Evolutionary conservation across 2,797 vertebrate species (phyloP).

Genomic region (Lophotriccus pileatus): DNA sequence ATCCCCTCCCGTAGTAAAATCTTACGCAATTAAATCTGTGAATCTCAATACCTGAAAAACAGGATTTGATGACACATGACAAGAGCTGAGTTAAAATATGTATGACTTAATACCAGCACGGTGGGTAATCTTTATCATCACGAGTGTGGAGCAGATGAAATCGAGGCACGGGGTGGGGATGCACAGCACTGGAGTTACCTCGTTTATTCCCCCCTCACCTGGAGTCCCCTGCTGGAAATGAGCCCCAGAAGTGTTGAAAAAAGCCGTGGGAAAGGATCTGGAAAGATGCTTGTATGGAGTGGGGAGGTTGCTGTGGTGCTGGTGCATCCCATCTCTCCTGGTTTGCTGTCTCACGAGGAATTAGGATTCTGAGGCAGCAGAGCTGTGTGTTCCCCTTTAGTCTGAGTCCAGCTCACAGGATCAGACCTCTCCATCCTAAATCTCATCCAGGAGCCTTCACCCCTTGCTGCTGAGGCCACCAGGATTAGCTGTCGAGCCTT

Average conservation of each 20-base stretch:
- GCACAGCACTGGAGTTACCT: not conserved
- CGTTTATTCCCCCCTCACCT: not conserved
- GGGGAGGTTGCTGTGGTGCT: not conserved
- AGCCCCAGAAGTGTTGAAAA: not conserved
- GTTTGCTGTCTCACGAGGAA: not conserved
- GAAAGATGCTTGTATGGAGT: not conserved
- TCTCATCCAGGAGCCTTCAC: not conserved
- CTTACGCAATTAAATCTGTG: slow-evolving; percentile 3
- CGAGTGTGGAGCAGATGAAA: not conserved
- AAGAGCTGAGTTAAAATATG: slow-evolving; percentile 7
- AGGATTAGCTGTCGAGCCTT: not conserved
- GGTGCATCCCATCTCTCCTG: not conserved
- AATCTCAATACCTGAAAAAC: slow-evolving; percentile 64
- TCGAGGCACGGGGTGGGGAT: not conserved
- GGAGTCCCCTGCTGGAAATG: not conserved
- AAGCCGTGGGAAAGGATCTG: not conserved
- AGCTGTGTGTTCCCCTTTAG: not conserved
- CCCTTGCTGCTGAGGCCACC: not conserved
- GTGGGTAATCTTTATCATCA: not conserved
- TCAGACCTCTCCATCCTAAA: not conserved
- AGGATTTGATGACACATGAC: slow-evolving; percentile 56
- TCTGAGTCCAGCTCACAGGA: not conserved
- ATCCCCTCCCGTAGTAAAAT: slow-evolving; percentile 51
- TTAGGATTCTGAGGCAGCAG: not conserved
- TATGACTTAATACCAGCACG: not conserved